Percentiles rank a stretch among this genome's conserved stretches.
Conservation (phyloP, 92 coral and sea anemone genomes). For the Isaurus tuberculatus region DNA sequence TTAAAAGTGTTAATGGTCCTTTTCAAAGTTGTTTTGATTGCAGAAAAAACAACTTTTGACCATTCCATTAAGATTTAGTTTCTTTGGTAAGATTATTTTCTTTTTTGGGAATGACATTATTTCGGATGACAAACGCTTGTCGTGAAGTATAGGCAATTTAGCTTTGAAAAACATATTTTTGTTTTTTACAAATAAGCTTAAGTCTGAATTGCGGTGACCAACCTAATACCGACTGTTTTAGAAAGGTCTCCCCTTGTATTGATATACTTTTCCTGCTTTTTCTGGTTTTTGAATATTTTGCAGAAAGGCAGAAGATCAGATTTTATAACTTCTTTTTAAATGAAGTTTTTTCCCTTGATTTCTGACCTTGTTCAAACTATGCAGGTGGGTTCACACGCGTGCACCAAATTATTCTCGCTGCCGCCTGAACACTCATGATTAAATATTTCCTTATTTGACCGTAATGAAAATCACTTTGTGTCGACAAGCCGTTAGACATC, state of each 20-base stretch:
- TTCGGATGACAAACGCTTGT: no score
- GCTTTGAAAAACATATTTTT: background rate
- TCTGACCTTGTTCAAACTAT: background rate
- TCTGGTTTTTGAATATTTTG: background rate
- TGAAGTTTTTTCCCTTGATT: background rate
- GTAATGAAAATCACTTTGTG: background rate
- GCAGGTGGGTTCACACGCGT: background rate
- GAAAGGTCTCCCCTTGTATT: background rate
- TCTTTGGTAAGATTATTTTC: no score
- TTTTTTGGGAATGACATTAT: no score
- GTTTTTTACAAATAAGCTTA: background rate
- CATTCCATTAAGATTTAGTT: no score
- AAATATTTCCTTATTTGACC: slow-evolving; percentile 32
- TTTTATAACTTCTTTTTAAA: background rate
- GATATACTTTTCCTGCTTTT: background rate
- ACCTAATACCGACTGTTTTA: background rate
- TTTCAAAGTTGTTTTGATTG: no score
- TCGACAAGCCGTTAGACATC: slow-evolving; percentile 7
- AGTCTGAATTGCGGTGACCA: background rate
- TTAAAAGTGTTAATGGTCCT: no score
- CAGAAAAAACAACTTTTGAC: no score
- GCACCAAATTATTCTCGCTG: background rate
- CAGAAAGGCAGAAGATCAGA: background rate
- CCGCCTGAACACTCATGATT: background rate
- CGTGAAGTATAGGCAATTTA: no score